Evolutionary conservation across 2,113 vertebrate genomes (phyloP), one percentile per base, ranked within the genome.

Genomic region (Delphinapterus leucas): DNA sequence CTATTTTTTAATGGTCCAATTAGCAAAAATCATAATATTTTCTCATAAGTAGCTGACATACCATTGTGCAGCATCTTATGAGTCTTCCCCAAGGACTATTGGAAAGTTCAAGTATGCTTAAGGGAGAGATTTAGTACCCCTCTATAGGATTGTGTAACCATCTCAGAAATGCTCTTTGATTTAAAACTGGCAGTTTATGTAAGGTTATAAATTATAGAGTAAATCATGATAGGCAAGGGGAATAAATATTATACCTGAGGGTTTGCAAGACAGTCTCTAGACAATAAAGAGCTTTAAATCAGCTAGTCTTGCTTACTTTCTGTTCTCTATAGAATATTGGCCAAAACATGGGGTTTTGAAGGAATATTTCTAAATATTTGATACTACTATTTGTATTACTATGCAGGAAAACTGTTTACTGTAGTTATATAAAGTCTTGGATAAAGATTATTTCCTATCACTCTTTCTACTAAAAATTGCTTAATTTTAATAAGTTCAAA

Each of bases 101-200:
- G 98, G 96, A 98, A 99, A 98, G 98, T 98, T 98, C 98, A 98
- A 98, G 98, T 97, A 88, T 97, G 97, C 98, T 98, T 98, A 95
- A 98, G 98, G 98, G 96, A 91, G 97, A 98, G 95, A 71, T 90
- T 97, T 98, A 98, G 98, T 97, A 96, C 97, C 97, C 80, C 79
- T 98, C 93, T 89, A 53, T 76, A 93, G 23, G 23, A 98, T 79
- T 97, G 97, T 90, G 97, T 96, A 98, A 96, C 98, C 83, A 11
- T 98, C 97, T 98, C 94, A 98, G 95, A 98, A 98, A 98, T 95
- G 94, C 86, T 98, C 98, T 85, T 89, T 98, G 98, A 98, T 98
- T 98, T 98, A 97, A 76, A 98, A 98, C 97, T 97, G 97, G 96
- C 97, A 95, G 98, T 98, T 98, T 97, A 97, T 96, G 93, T 96